phyloP scores from a whole-genome alignment of 2,888 invertebrate genomes.

The Sericinus montela region DNA sequence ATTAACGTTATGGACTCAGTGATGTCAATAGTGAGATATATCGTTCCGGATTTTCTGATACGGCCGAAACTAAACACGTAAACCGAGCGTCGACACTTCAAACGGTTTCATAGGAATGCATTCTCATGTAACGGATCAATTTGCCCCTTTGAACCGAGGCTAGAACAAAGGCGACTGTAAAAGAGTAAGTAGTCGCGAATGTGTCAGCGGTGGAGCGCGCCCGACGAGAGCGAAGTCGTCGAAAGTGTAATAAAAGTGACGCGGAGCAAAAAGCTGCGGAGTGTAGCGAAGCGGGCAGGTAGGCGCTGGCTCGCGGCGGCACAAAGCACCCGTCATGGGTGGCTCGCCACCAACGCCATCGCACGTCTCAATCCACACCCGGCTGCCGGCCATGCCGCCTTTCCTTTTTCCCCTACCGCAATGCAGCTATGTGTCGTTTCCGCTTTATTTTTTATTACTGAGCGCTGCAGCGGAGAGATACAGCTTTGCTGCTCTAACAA shows the following conservation, averaged over 20 bases:
- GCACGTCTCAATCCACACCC: slow-evolving; percentile 79
- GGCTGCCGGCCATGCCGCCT: slow-evolving; percentile 67
- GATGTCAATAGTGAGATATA: slow-evolving; percentile 55
- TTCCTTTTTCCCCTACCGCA: slow-evolving; percentile 78
- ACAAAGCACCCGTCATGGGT: slow-evolving; percentile 78
- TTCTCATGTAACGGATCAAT: slow-evolving; percentile 57
- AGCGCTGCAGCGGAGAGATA: slow-evolving; percentile 74
- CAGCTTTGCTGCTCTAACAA: slow-evolving; percentile 60
- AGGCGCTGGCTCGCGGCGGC: slow-evolving; percentile 49
- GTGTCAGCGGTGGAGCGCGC: slow-evolving; percentile 65
- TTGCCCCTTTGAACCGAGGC: slow-evolving; percentile 59
- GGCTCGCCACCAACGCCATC: slow-evolving; percentile 77
- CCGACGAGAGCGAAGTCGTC: slow-evolving; percentile 43
- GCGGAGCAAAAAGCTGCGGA: slow-evolving; percentile 61
- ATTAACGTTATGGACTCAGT: slow-evolving; percentile 65
- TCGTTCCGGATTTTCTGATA: slow-evolving; percentile 19
- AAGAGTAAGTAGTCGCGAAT: slow-evolving; percentile 69
- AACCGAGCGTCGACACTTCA: slow-evolving; percentile 54
- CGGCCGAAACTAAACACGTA: slow-evolving; percentile 19
- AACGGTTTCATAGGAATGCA: slow-evolving; percentile 48
- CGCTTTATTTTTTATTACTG: slow-evolving; percentile 75
- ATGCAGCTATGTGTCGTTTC: slow-evolving; percentile 78
- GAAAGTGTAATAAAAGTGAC: slow-evolving; percentile 73
- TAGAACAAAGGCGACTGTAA: slow-evolving; percentile 65
- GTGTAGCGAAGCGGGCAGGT: slow-evolving; percentile 44